Evolutionary conservation across 2,113 vertebrate species (phyloP).

Genomic region (Calyptommatus sinebrachiatus): DNA sequence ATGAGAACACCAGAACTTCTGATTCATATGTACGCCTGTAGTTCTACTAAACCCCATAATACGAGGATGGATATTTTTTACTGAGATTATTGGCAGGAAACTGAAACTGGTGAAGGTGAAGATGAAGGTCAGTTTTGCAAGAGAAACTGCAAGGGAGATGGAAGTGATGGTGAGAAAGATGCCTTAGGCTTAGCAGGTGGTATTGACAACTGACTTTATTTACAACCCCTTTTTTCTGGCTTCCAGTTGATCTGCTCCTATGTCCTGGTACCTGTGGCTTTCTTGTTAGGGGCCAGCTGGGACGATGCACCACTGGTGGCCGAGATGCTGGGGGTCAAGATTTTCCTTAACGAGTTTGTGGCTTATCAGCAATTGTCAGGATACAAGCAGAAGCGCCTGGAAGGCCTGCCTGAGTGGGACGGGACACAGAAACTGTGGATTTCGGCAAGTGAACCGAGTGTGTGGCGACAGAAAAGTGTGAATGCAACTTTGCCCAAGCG

Average conservation of each 20-base stretch:
- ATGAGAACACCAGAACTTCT: neutral
- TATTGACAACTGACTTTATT: neutral
- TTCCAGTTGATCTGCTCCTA: constrained; percentile 91
- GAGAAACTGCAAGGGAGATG: neutral
- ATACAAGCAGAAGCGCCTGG: constrained; percentile 78
- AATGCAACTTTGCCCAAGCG: neutral
- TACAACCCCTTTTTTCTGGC: constrained; percentile 3
- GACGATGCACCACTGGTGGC: constrained; percentile 82
- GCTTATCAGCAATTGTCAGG: constrained; percentile 83
- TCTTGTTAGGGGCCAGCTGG: constrained; percentile 88
- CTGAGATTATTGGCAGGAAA: neutral
- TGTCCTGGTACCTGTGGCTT: constrained; percentile 88
- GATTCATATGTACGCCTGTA: neutral
- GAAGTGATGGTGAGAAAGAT: neutral
- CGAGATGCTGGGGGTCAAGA: constrained; percentile 87
- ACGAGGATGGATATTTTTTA: neutral
- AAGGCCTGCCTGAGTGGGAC: constrained; percentile 68
- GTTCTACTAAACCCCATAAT: neutral
- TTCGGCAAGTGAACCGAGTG: constrained; percentile 76
- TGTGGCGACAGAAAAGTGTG: accelerated
- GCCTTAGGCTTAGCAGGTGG: too few relatives aligned
- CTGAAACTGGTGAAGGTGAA: too few relatives aligned
- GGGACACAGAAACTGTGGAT: constrained; percentile 77
- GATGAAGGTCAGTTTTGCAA: neutral
- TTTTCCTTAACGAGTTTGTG: constrained; percentile 95